Evolutionary conservation across 2,888 invertebrate species (phyloP).

Genomic region (Leptopterna dolabrata): DNA sequence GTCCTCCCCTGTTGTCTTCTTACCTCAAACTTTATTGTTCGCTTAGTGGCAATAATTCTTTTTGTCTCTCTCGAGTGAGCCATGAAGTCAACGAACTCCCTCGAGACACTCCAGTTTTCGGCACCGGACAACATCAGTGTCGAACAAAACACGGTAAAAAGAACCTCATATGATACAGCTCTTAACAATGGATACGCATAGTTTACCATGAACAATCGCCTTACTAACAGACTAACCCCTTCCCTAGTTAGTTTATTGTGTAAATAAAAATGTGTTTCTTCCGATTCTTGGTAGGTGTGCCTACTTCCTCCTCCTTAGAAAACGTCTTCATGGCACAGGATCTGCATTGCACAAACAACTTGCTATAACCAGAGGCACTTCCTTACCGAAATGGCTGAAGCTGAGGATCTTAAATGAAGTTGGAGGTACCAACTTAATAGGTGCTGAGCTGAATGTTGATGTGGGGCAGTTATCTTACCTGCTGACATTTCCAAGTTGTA

Average conservation of each 20-base stretch:
- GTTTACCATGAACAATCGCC: neutral
- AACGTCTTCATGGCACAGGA: neutral
- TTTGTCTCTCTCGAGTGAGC: neutral
- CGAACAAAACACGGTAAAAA: slow-evolving; percentile 44
- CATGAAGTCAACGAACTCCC: slow-evolving; percentile 42
- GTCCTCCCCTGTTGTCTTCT: neutral
- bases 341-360: neutral
- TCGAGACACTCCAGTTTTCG: slow-evolving; percentile 45
- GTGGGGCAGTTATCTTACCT: too few species aligned
- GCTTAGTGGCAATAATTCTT: neutral
- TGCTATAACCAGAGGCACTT: neutral
- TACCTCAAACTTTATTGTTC: neutral
- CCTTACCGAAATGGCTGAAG: too few species aligned
- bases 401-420: too few species aligned
- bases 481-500: too few species aligned
- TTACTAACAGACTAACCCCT: neutral
- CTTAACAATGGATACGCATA: neutral
- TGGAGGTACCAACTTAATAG: too few species aligned
- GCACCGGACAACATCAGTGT: slow-evolving; percentile 34
- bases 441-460: too few species aligned
- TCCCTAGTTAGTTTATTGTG: neutral
- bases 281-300: neutral
- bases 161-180: neutral
- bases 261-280: too few species aligned
- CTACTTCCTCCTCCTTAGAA: neutral